Percentiles rank a stretch among this genome's conserved stretches.
Conservation (phyloP, 2,888 invertebrate species). For the Microctonus brassicae region DNA sequence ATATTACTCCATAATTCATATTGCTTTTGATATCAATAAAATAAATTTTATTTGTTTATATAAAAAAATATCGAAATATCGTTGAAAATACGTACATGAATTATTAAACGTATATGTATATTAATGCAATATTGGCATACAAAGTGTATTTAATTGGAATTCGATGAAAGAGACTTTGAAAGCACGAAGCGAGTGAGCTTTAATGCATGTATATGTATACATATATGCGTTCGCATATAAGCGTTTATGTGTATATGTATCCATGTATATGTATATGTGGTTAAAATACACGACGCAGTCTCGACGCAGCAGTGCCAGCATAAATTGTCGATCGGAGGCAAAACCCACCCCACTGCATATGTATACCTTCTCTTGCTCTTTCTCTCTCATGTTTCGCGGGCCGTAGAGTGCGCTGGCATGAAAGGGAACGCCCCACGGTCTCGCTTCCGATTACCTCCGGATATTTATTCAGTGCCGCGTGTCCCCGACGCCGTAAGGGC, state of each 20-base stretch:
- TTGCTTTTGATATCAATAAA: background rate
- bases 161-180: conserved; percentile 11
- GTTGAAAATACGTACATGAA: background rate
- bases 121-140: conserved; percentile 1
- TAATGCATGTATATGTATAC: background rate
- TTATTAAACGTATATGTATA: background rate
- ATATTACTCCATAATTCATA: too few relatives aligned
- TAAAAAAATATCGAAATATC: background rate
- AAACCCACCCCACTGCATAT: background rate
- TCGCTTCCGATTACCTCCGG: conserved; percentile 35
- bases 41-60: background rate
- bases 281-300: conserved; percentile 19
- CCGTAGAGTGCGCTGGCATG: conserved; percentile 21
- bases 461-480: conserved; percentile 37
- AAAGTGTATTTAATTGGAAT: conserved; percentile 16
- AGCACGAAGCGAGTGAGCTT: background rate
- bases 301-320: conserved; percentile 23
- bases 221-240: too few relatives aligned
- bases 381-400: background rate
- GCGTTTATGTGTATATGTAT: too few relatives aligned
- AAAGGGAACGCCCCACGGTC: conserved; percentile 35
- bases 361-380: background rate
- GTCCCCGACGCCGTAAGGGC: conserved; percentile 32
- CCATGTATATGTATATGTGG: background rate
- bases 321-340: conserved; percentile 28